Evolutionary conservation across 2,797 vertebrate species (phyloP).

Genomic region (Xyrichtys novacula): DNA sequence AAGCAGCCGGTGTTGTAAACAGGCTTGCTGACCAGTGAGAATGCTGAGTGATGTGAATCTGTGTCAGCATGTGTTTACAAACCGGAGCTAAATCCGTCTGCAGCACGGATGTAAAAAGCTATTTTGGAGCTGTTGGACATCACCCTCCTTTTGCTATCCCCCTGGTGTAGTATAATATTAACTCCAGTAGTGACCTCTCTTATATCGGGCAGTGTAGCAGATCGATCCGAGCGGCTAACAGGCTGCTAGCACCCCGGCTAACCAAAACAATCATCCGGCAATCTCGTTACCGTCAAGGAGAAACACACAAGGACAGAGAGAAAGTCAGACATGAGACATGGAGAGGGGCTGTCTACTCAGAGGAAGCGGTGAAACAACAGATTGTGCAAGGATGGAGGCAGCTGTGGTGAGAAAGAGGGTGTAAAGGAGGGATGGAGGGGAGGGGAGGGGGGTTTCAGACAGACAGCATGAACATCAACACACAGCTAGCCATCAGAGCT

Average conservation of each 20-base stretch:
- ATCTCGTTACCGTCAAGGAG: not conserved
- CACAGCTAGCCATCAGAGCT: not conserved
- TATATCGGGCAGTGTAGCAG: not conserved
- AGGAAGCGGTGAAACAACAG: not conserved
- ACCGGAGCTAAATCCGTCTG: constrained; percentile 34
- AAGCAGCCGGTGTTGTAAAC: constrained; percentile 2
- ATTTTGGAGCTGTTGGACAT: not conserved
- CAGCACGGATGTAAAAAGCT: not conserved
- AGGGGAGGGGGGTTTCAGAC: not conserved
- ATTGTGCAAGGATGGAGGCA: constrained; percentile 8
- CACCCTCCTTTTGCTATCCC: not conserved
- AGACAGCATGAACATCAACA: constrained; percentile 22
- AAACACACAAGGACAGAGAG: not conserved
- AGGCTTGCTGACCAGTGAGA: constrained; percentile 20
- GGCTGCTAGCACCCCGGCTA: constrained; percentile 39
- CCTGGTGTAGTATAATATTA: not conserved
- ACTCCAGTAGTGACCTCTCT: not conserved
- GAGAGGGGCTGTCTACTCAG: not conserved
- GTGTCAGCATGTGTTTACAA: constrained; percentile 65
- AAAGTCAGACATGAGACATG: not conserved
- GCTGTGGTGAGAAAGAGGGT: not conserved
- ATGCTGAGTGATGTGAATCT: constrained; percentile 28
- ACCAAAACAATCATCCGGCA: not conserved
- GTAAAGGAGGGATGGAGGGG: not conserved
- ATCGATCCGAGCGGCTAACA: constrained; percentile 8